Base-by-base conservation (phyloP, 2,888 invertebrate genomes). In the Crioceris asparagi region DNA sequence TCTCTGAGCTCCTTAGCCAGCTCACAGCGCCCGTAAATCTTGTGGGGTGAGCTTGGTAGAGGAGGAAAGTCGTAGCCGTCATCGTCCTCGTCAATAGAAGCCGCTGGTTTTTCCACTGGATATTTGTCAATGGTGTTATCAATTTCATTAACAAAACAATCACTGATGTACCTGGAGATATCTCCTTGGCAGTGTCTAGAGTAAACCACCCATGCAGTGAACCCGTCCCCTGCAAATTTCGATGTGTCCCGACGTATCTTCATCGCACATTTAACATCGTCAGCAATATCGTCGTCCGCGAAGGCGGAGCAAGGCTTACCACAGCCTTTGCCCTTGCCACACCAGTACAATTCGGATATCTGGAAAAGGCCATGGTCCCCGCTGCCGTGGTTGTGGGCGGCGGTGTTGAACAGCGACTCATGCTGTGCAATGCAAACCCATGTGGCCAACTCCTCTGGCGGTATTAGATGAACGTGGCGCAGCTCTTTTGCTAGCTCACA, bases 141-240 rank as follows among this genome's bases (percentile, higher is more conserved):
- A n/a, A 41, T 25, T 16, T 29, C 21, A 10, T 46, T 44, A 35
- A 47, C 43, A 33, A 58, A 32, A 25, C 33, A 33, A 12, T 33
- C 33, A 2, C 15, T n/a, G 21, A 33, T 23, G 33, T 33, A 33
- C 17, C 17, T 68, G 2, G 70, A 67, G 15, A 70, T 65, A 43
- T 69, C 68, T 25, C 63, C 59, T 33, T 66, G 69, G 51, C 82
- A 82, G 51, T 75, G 67, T 1, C 67, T 66, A 2, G 71, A 67
- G 53, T 82, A 83, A 1, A 80, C 81, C 0, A 75, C 73, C 83
- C 83, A 83, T 1, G 83, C 82, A 15, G 70, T 70, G 56, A 80
- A 83, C 1, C 83, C 83, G 54, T 83, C 68, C 0, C 82, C 82
- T 4, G 75, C 74, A 2, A 81, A 59, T 2, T 72, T 61, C 12